A percentile compares a stretch with the other conserved stretches of the same genome.
phyloP scores from a whole-genome alignment of 2,888 invertebrate species.

The Trichacis sp. region DNA sequence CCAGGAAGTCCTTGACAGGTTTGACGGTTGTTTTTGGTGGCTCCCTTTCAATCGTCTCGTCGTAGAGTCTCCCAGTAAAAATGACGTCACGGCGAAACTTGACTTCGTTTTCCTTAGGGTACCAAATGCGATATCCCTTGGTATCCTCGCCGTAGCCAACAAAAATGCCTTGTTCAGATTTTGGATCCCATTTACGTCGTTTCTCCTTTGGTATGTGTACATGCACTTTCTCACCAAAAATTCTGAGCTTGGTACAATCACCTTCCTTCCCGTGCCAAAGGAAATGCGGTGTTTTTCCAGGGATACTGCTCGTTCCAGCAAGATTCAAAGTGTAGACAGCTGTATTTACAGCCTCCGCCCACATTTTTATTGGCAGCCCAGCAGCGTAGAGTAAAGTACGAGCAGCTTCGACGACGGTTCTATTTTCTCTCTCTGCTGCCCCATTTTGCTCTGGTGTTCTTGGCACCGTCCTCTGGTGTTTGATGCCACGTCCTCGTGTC shows the following conservation, averaged over 20 bases:
- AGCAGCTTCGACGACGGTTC: constrained; percentile 34
- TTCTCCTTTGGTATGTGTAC: background rate
- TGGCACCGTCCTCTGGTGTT: constrained; percentile 24
- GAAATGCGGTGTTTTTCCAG: background rate
- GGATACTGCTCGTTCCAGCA: constrained; percentile 16
- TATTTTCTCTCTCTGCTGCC: constrained; percentile 30
- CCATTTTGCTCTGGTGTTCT: constrained; percentile 39
- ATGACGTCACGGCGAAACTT: too few species aligned
- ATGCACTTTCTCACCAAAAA: too few species aligned
- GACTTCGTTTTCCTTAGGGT: background rate
- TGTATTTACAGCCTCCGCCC: constrained; percentile 13
- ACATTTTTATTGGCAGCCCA: background rate
- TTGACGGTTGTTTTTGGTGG: too few species aligned
- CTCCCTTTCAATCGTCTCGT: too few species aligned
- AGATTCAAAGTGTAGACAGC: constrained; percentile 7
- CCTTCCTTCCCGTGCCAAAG: constrained; percentile 14
- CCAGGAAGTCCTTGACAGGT: too few species aligned
- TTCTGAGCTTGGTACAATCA: background rate
- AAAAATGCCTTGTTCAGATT: background rate
- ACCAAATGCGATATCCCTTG: background rate
- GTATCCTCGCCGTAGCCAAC: background rate
- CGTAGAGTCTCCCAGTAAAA: too few species aligned
- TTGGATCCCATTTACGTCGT: background rate
- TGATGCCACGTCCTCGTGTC: constrained; percentile 12
- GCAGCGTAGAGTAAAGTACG: constrained; percentile 9